Evolutionary conservation across 2,888 invertebrate species (phyloP).

Genomic region (Hyposoter dolosus): DNA sequence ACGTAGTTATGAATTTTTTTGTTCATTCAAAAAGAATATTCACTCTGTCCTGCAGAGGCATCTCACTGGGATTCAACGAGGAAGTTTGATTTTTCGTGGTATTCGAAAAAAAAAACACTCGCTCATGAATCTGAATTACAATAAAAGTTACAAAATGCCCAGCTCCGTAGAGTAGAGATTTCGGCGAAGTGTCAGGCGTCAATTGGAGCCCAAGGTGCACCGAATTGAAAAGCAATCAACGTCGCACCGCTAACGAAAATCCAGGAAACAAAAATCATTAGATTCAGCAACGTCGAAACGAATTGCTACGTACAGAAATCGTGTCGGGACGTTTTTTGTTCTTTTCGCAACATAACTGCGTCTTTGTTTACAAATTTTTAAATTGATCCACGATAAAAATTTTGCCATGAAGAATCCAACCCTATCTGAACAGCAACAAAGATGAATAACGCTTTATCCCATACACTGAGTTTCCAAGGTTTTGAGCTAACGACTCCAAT

Average conservation of each 20-base stretch:
- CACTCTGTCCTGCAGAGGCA: not conserved
- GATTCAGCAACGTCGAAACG: not conserved
- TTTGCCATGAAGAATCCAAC: not conserved
- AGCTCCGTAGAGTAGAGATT: not conserved
- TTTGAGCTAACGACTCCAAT: slow-evolving; percentile 12
- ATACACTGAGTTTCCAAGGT: not conserved
- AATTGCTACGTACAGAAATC: not conserved
- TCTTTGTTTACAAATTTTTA: not conserved
- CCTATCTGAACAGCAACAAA: not conserved
- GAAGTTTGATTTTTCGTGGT: not conserved
- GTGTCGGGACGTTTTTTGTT: not conserved
- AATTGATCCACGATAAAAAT: too few species aligned
- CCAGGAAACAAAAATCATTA: not conserved
- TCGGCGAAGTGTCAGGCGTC: not conserved
- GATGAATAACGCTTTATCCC: not conserved
- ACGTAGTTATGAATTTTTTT: not conserved
- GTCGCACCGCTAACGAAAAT: not conserved
- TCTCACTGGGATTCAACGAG: not conserved
- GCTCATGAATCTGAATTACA: not conserved
- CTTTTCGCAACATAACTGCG: not conserved
- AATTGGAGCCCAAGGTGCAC: not conserved
- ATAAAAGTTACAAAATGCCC: not conserved
- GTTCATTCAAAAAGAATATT: not conserved
- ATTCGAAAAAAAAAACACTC: not conserved
- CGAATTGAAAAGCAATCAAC: not conserved